Base-by-base conservation (phyloP, 1,140 invertebrate genomes). In the Cryptotermes secundus region DNA sequence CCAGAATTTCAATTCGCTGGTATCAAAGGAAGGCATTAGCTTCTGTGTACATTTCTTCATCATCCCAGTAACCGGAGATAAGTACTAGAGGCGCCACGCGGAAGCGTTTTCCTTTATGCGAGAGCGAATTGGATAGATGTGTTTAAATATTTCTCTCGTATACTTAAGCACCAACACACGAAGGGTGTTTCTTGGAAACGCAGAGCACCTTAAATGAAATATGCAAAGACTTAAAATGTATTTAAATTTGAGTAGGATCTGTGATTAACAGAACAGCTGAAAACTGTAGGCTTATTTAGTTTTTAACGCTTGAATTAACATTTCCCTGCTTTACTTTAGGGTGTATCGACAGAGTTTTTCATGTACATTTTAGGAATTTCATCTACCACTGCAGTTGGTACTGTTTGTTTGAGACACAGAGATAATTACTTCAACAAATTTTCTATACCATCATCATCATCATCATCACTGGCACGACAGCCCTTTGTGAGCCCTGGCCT, bases 191-290 rank as follows among this genome's bases (percentile, higher is more conserved):
- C 59, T 72, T 26, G n/a, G 2, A 72, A 3, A n/a, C 59, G n/a
- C n/a, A 31, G 31, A 72, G 59, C 59, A 72, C 26, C 26, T 31
- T 72, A 6, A 72, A 72, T 72, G 59, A n/a, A 72, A 72, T 72
- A 72, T 72, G 26, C 59, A n/a, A n/a, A 72, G 59, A 72, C 59
- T 72, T 72, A 72, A 72, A 72, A 72, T 31, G 53, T 72, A n/a
- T 72, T 72, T 72, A 26, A 72, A 1, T 72, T 31, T 31, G 59
- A 72, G 31, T 72, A 72, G 59, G 7, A 9, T 72, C 26, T 72
- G 59, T 72, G 59, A 72, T 72, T 72, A 72, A 72, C 59, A 72
- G 26, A n/a, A 19, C 19, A 31, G 26, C 31, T 72, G n/a, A 72
- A 72, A 72, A n/a, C 26, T 72, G n/a, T 31, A n/a, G n/a, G 31